Conservation (phyloP, 2,113 vertebrate species). For the Apus apus region DNA sequence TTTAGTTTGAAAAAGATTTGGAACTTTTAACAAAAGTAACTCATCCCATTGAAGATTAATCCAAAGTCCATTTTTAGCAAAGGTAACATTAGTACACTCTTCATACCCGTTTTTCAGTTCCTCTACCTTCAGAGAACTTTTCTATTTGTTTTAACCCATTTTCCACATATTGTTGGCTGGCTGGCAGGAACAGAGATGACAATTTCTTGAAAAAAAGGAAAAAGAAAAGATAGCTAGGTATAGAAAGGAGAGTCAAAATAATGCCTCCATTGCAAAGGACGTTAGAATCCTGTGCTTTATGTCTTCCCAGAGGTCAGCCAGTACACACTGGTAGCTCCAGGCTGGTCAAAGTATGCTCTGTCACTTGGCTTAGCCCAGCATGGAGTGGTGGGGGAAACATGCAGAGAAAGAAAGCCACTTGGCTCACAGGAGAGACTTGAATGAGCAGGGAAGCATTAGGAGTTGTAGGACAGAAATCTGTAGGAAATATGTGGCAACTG, state of each 20-base stretch:
- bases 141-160: background rate
- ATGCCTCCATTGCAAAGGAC: background rate
- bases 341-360: fast-evolving
- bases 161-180: background rate
- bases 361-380: background rate
- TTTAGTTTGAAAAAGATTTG: background rate
- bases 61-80: background rate
- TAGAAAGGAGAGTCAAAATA: background rate
- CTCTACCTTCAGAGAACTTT: background rate
- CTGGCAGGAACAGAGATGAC: background rate
- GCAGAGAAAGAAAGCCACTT: background rate
- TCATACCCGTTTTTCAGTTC: background rate
- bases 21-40: background rate
- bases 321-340: background rate
- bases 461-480: background rate
- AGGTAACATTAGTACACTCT: background rate
- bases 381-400: background rate
- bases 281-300: background rate
- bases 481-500: background rate
- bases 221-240: background rate
- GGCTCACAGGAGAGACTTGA: background rate
- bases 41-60: background rate
- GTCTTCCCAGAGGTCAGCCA: background rate
- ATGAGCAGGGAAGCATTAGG: background rate
- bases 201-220: background rate